Conservation (phyloP, 2,797 vertebrate species). For the Malurus splendens region DNA sequence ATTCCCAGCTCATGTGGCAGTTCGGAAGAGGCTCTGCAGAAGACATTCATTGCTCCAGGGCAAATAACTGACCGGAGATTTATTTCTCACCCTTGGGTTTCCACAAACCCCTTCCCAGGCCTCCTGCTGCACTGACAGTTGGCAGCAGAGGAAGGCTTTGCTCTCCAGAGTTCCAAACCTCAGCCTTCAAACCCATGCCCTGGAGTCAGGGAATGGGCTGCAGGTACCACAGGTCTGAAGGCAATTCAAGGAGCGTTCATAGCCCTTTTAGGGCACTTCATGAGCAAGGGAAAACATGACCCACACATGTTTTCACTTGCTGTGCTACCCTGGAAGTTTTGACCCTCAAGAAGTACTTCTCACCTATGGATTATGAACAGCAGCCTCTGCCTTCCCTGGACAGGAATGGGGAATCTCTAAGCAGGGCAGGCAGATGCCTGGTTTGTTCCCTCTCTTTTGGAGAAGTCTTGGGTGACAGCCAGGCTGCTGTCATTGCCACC, state of each 20-base stretch:
- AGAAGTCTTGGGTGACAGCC: not conserved
- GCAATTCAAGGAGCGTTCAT: not conserved
- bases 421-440: not conserved
- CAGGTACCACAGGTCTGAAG: not conserved
- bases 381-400: not conserved
- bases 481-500: not conserved
- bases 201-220: not conserved
- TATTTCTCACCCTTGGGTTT: slow-evolving; percentile 35
- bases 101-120: not conserved
- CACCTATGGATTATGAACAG: not conserved
- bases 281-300: not conserved
- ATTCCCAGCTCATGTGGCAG: slow-evolving; percentile 32
- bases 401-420: not conserved
- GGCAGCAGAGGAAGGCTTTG: not conserved
- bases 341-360: not conserved
- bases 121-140: not conserved
- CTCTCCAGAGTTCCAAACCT: not conserved
- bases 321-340: not conserved
- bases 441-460: accelerated
- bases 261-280: not conserved
- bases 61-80: slow-evolving; percentile 22
- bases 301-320: not conserved
- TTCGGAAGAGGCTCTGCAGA: slow-evolving; percentile 24
- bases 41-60: not conserved
- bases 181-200: not conserved